Conservation (phyloP, 2,888 invertebrate species). For the Erynnis tages region DNA sequence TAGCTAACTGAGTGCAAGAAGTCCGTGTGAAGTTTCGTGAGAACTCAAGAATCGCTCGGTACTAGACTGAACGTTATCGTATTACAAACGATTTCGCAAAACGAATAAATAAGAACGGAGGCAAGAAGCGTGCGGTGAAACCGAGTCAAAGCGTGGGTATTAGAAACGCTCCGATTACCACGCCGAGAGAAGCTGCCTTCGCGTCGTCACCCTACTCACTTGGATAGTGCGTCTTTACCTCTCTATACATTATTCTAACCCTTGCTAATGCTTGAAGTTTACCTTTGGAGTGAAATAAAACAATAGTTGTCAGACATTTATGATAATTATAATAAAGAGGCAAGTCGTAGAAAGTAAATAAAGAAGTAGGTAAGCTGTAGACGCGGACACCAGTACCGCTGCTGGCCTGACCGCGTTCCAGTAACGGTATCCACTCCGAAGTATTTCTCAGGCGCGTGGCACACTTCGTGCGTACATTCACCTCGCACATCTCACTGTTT, state of each 20-base stretch:
- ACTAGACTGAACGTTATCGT: constrained; percentile 75
- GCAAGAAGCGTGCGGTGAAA: constrained; percentile 81
- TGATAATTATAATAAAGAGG: too few species aligned
- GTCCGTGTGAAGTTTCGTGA: constrained; percentile 73
- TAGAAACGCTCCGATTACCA: constrained; percentile 81
- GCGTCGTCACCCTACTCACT: constrained; percentile 3
- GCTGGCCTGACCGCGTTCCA: constrained; percentile 78
- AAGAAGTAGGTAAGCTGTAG: constrained; percentile 44
- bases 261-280: not conserved
- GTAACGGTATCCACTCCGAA: constrained; percentile 78
- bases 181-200: constrained; percentile 54
- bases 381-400: constrained; percentile 60
- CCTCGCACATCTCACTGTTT: constrained; percentile 70
- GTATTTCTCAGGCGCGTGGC: constrained; percentile 77
- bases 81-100: constrained; percentile 81
- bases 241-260: not conserved
- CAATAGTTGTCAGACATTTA: too few species aligned
- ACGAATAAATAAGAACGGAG: constrained; percentile 78
- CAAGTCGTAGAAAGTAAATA: constrained; percentile 4
- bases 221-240: constrained; percentile 9
- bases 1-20: constrained; percentile 68
- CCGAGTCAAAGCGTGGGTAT: constrained; percentile 79
- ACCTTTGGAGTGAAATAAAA: not conserved
- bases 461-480: constrained; percentile 80
- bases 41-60: constrained; percentile 61